A percentile compares a stretch with the other conserved stretches of the same genome.
These are phyloP conservation scores for Perca fluviatilis DNA, from an alignment of 2,113 vertebrate genomes.

Conservation along the genomic window DNA sequence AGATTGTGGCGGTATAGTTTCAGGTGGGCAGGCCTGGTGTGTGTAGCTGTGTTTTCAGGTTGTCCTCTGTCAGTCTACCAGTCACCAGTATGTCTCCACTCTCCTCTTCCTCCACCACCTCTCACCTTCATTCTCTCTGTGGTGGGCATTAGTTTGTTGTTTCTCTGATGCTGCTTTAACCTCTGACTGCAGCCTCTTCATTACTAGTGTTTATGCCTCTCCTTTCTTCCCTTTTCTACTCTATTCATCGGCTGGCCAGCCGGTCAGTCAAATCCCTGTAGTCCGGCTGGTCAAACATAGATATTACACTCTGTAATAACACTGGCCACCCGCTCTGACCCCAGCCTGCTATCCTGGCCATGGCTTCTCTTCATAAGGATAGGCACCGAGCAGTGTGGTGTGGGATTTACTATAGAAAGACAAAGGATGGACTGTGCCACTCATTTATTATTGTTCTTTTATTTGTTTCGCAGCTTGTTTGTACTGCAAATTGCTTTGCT, in stretches of 20 bases:
- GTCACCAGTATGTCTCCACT: constrained; percentile 62
- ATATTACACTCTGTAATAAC: constrained; percentile 87
- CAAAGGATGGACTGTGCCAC: constrained; percentile 75
- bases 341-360: constrained; percentile 70
- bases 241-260: constrained; percentile 75
- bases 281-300: constrained; percentile 85
- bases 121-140: constrained; percentile 73
- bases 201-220: constrained; percentile 87
- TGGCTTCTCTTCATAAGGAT: constrained; percentile 80
- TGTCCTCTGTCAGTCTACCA: constrained; percentile 64
- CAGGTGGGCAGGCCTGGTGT: constrained; percentile 43
- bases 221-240: constrained; percentile 71
- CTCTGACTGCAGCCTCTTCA: constrained; percentile 86
- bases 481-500: constrained; percentile 58
- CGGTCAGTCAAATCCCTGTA: constrained; percentile 84
- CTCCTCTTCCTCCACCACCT: constrained; percentile 58
- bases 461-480: constrained; percentile 62
- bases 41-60: constrained; percentile 61
- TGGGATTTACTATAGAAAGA: constrained; percentile 74
- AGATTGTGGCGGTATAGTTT: constrained; percentile 40
- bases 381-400: constrained; percentile 83
- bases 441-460: constrained; percentile 77
- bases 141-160: constrained; percentile 86
- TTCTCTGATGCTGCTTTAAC: constrained; percentile 85
- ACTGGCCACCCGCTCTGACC: constrained; percentile 83